These are phyloP conservation scores for Arge pagana DNA, from an alignment of 2,888 invertebrate species.

Conservation along the genomic window DNA sequence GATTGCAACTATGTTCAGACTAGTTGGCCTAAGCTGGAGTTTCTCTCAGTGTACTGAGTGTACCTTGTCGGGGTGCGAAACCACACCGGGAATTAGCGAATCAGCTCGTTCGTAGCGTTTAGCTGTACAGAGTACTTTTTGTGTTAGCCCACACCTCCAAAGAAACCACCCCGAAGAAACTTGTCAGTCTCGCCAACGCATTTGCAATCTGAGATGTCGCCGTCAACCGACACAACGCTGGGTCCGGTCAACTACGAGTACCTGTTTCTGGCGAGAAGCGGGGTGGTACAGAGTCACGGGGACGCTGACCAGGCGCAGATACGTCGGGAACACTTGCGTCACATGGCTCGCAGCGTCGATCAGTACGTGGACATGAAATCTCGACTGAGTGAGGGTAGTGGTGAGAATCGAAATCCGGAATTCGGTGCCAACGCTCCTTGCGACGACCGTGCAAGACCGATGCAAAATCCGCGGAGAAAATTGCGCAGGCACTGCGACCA, in stretches of 20 bases:
- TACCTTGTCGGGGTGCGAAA: too few relatives aligned
- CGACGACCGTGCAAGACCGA: constrained; percentile 73
- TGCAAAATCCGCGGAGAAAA: constrained; percentile 75
- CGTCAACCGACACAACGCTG: constrained; percentile 61
- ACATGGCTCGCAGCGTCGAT: constrained; percentile 73
- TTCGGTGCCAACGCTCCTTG: constrained; percentile 73
- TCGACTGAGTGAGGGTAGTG: constrained; percentile 58
- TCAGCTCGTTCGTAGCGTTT: too few relatives aligned
- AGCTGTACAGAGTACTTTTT: constrained; percentile 10
- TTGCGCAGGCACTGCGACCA: constrained; percentile 66
- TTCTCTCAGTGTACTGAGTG: too few relatives aligned
- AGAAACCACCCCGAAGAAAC: constrained; percentile 86
- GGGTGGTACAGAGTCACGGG: constrained; percentile 72
- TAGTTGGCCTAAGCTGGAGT: too few relatives aligned
- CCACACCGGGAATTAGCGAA: too few relatives aligned
- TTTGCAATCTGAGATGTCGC: constrained; percentile 63
- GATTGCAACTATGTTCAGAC: too few relatives aligned
- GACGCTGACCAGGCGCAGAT: constrained; percentile 69
- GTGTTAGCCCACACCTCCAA: constrained; percentile 80
- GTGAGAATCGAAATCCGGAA: constrained; percentile 50
- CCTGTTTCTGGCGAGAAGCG: constrained; percentile 67
- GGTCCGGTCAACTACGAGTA: constrained; percentile 72
- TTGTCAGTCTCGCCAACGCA: constrained; percentile 86
- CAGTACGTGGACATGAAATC: constrained; percentile 79
- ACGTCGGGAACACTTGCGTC: constrained; percentile 63